Base-by-base conservation (phyloP, 2,797 vertebrate genomes). In the Chiroxiphia lanceolata region DNA sequence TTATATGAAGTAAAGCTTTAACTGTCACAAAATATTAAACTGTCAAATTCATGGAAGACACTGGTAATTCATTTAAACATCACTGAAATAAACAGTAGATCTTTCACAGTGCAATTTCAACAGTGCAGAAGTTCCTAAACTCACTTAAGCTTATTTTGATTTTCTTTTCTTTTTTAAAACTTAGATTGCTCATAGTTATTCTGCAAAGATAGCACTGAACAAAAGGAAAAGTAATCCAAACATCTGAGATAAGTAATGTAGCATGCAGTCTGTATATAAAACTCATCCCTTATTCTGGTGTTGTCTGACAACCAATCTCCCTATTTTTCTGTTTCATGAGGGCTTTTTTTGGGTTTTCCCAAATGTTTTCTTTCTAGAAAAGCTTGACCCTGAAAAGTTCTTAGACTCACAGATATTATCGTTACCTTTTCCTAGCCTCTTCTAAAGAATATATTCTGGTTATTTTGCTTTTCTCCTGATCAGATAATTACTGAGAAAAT, bases 21-120 rank as follows among this genome's bases (percentile, higher is more conserved):
- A 72, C 60, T 92, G 77, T 84, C 64, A 69, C 31, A 91, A 96
- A 95, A 78, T 70, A 61, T 70, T 84, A 60, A 69, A 71, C 50
- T 69, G 53, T 77, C 54, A 77, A 83, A 87, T 34, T 65, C 59
- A 87, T 38, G 54, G 38, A 87, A 89, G 89, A 69, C 81, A 10
- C 20, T 70, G 67, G 23, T 34, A 67, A 89, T 38, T 83, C 48
- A 94, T 22, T 34, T 21, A 31, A 75, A 80, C 10, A 63, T 23
- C 78, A 81, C 60, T 69, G 38, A 90, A 91, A 87, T 63, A 76
- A 92, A 82, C 47, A 90, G 47, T 54, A 78, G 19, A 78, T 76
- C 51, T 69, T 85, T 84, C 60, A 72, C 57, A 83, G 29, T 59
- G 20, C 23, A 79, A 53, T 92, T 87, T 83, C 50, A 81, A 59